Conservation (phyloP, 2,113 vertebrate species). For the Rattus rattus region DNA sequence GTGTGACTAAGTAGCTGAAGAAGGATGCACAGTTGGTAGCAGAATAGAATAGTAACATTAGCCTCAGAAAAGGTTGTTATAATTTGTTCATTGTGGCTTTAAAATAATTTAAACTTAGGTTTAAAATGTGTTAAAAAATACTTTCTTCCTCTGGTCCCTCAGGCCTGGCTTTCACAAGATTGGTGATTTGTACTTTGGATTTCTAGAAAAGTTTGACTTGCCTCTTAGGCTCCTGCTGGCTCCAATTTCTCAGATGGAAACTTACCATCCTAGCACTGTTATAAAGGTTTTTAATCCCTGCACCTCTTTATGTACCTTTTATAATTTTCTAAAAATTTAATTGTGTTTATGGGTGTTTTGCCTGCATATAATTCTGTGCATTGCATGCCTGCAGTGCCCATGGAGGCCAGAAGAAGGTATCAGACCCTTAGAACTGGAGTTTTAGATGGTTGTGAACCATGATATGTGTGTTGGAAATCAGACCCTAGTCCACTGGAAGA, state of each 20-base stretch:
- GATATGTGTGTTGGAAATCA: not conserved
- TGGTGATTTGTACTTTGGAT: not conserved
- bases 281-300: constrained; percentile 22
- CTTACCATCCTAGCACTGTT: not conserved
- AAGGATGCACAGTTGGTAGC: not conserved
- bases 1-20: not conserved
- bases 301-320: not conserved
- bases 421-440: not conserved
- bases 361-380: not conserved
- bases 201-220: constrained; percentile 30
- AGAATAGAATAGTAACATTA: constrained; percentile 8
- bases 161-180: not conserved
- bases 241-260: constrained; percentile 28
- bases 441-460: not conserved
- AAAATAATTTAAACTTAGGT: constrained; percentile 11
- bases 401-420: not conserved
- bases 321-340: not conserved
- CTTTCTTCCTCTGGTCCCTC: not conserved
- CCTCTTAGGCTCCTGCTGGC: constrained; percentile 13
- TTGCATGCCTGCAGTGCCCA: not conserved
- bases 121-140: constrained; percentile 23
- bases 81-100: not conserved
- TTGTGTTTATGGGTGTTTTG: not conserved
- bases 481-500: not conserved
- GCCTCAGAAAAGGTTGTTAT: not conserved